Base-by-base conservation (phyloP, 2,113 vertebrate genomes). In the Odontophorus gujanensis region DNA sequence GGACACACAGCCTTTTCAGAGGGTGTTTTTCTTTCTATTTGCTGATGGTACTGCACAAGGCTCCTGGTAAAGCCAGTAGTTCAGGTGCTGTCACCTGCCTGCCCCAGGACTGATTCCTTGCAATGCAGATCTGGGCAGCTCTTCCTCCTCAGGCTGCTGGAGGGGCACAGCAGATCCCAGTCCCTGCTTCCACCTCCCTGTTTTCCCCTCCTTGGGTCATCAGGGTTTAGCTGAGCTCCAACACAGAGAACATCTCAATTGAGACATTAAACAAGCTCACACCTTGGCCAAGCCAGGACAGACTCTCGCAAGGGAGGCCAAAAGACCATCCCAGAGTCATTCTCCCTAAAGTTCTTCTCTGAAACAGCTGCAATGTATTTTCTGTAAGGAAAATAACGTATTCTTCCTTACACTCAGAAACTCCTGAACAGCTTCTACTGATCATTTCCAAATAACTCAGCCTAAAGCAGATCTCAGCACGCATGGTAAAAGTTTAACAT, bases 401-500 rank as follows among this genome's bases (percentile, higher is more conserved):
- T 79, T 95, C 48, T 58, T 28, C 61, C 61, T 58, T 17, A 11
- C 28, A 40, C 36, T 89, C 85, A 62, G 76, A 75, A 88, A 63
- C 25, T 72, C 47, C 73, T 9, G 4, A 59, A 81, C 38, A 34
- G n/a, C 65, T 95, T 88, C 71, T 96, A 80, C 61, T 0, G 2
- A 75, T 72, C 66, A 28, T 65, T 87, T 93, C 73, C 53, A 51
- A 45, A 78, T 30, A 74, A 66, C 65, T 43, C 94, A 85, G 89
- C 88, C 90, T n/a, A 40, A 89, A 94, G 83, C 89, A 76, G 81
- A 76, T 30, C 81, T 86, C 92, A 79, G 81, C 90, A 75, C 0
- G 28, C 65, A 65, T 78, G 88, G 76, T 90, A 93, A 40, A 94
- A 85, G 57, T 81, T 93, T 90, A 89, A 86, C 58, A 34, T 76